Evolutionary conservation across 2,888 invertebrate species (phyloP), one percentile per base, ranked within the genome.

Genomic region (Zonitis immaculata): DNA sequence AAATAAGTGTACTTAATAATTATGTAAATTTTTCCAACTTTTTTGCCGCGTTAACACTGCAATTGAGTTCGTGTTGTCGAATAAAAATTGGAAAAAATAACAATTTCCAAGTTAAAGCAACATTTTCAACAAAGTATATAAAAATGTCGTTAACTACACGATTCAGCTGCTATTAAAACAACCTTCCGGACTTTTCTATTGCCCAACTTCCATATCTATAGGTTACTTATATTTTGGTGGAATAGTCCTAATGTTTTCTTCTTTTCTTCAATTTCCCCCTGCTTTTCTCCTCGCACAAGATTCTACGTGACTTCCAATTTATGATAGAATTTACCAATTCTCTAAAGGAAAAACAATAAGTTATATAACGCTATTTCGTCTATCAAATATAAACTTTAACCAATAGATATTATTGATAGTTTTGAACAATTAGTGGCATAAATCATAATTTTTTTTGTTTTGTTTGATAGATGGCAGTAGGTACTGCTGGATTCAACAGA

Each of bases 51-150:
- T 35, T 14, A 35, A 6, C 16, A 16, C 7, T 14, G 44, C 39
- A 44, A 18, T 35, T n/a, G n/a, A n/a, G n/a, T n/a, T n/a, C 20
- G 50, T 35, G 52, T 35, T 32, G 44, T 48, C 39, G 48, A 52
- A 52, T 45, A 48, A 48, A 48, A 53, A 53, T 53, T 53, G 49
- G 43, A 49, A 45, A 49, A 53, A 43, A 49, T 53, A 47, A 30
- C 25, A 22, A 43, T 47, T 46, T 35, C 18, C 18, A 35, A n/a
- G 2, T 5, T n/a, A n/a, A n/a, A n/a, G 16, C 47, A 20, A 47
- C 43, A 47, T 35, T 25, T 53, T 49, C 48, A 49, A 49, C 49
- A 53, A 53, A 53, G 42, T 49, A 49, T 45, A 53, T 53, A 53
- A 53, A 53, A 49, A 49, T 49, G 49, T 49, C 53, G 47, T 54